These are phyloP conservation scores for Pitangus sulphuratus DNA, from an alignment of 2,797 vertebrate species.

Conservation along the genomic window DNA sequence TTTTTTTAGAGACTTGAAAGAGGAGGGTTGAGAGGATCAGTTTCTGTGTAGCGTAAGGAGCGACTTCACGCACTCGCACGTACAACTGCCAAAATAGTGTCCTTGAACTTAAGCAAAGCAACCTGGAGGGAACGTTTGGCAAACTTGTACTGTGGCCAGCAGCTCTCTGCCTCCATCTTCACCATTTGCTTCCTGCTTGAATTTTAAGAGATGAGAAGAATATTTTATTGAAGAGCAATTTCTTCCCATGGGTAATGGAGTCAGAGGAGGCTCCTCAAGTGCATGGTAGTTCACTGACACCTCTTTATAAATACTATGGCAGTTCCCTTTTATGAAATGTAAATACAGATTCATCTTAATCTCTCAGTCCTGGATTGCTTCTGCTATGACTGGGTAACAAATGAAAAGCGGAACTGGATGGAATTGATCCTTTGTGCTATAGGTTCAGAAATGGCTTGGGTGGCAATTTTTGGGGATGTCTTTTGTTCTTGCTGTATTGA, in stretches of 20 bases:
- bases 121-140: not conserved
- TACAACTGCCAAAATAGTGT: not conserved
- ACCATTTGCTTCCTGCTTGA: not conserved
- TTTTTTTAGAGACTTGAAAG: not conserved
- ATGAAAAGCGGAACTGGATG: not conserved
- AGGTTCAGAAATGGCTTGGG: not conserved
- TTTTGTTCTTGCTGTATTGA: not conserved
- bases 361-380: not conserved
- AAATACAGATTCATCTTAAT: not conserved
- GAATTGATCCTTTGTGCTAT: not conserved
- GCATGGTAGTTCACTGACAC: not conserved
- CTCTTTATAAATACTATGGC: not conserved
- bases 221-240: not conserved
- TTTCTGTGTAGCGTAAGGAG: conserved; percentile 11
- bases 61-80: rapidly evolving
- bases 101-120: not conserved
- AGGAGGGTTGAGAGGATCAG: not conserved
- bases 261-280: not conserved
- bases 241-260: not conserved
- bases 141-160: not conserved
- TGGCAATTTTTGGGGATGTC: not conserved
- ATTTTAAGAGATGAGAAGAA: not conserved
- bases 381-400: not conserved
- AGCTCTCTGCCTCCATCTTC: not conserved
- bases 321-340: not conserved